Percentiles rank a stretch among this genome's conserved stretches.
These are phyloP conservation scores for Papilio demoleus DNA, from an alignment of 2,888 invertebrate genomes.

Conservation along the genomic window DNA sequence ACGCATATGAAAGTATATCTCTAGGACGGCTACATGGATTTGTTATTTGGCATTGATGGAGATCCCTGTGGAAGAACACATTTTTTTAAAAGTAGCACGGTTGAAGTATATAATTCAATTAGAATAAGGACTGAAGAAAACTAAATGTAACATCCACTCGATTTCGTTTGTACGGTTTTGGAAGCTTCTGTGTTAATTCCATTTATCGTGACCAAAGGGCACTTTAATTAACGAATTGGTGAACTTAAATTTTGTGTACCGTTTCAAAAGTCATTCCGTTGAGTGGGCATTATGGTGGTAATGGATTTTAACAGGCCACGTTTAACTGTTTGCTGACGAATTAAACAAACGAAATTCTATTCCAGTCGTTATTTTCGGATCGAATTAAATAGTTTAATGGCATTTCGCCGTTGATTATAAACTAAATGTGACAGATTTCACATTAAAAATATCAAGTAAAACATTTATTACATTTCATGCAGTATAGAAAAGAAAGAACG, in stretches of 20 bases:
- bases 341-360: constrained; percentile 25
- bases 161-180: neutral
- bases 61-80: no score
- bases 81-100: no score
- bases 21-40: no score
- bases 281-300: constrained; percentile 39
- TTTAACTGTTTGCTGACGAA: constrained; percentile 5
- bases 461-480: no score
- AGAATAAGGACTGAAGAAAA: neutral
- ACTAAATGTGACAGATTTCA: neutral
- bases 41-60: no score
- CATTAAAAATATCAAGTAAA: neutral
- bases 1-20: no score
- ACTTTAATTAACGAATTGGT: constrained; percentile 52
- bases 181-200: neutral
- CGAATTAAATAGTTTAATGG: neutral
- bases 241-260: constrained; percentile 43
- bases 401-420: neutral
- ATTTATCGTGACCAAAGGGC: constrained; percentile 31
- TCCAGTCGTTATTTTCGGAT: neutral
- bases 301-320: constrained; percentile 40
- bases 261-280: constrained; percentile 41
- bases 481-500: no score
- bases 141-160: neutral
- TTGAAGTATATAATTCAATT: no score